Conservation (phyloP, 1,140 invertebrate species). For the Drosophila biarmipes region DNA sequence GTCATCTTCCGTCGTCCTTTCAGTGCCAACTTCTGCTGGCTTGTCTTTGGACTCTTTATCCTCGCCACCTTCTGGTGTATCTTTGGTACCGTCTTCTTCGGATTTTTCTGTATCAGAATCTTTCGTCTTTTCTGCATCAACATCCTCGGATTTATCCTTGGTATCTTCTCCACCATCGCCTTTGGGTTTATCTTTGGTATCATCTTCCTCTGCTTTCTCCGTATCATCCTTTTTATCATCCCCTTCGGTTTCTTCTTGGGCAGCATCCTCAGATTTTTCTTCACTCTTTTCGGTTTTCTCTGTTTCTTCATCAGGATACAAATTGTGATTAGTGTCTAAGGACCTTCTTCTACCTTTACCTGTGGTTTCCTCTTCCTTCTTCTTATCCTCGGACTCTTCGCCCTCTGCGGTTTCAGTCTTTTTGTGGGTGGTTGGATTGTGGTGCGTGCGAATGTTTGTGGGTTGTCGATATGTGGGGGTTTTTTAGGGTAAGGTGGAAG, state of each 20-base stretch:
- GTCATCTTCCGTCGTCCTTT: neutral
- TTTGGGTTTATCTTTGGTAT: too few species aligned
- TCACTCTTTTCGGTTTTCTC: slow-evolving; percentile 11
- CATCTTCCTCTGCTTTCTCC: neutral
- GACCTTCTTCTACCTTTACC: slow-evolving; percentile 43
- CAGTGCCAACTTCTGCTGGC: slow-evolving; percentile 1
- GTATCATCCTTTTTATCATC: slow-evolving; percentile 3
- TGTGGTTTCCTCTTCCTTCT: slow-evolving; percentile 50
- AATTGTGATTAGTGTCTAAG: slow-evolving; percentile 27
- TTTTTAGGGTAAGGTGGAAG: slow-evolving; percentile 13
- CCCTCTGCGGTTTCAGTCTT: slow-evolving; percentile 62
- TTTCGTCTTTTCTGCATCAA: neutral
- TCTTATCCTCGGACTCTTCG: slow-evolving; percentile 49
- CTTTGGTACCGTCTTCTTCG: neutral
- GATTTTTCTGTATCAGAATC: neutral
- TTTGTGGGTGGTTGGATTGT: slow-evolving; percentile 17
- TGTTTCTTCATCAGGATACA: slow-evolving; percentile 22
- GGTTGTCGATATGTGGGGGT: slow-evolving; percentile 2
- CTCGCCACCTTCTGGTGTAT: neutral
- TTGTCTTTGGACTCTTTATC: neutral
- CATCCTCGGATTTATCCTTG: neutral
- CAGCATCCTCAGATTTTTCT: slow-evolving; percentile 3
- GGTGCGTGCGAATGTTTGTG: slow-evolving; percentile 33
- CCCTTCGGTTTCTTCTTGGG: slow-evolving; percentile 4
- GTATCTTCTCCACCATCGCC: too few species aligned